Evolutionary conservation across 1,140 invertebrate species (phyloP).

Genomic region (Holcopasites calliopsidis): DNA sequence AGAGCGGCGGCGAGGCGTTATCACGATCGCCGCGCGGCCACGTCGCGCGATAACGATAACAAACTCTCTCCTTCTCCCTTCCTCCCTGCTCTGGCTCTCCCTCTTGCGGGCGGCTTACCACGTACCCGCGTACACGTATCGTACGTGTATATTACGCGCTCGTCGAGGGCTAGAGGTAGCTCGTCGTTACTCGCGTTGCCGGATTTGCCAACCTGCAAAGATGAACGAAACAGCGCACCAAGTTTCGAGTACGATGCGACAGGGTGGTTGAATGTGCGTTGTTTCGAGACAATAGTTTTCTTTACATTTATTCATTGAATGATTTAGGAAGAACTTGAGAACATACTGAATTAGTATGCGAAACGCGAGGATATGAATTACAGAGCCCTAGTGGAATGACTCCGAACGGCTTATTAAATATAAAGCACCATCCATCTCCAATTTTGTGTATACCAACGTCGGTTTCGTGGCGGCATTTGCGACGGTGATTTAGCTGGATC

Average conservation of each 20-base stretch:
- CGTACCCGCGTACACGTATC: not conserved
- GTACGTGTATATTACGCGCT: slow-evolving; percentile 15
- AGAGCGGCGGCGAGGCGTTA: slow-evolving; percentile 77
- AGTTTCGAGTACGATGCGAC: no score
- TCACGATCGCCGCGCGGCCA: slow-evolving; percentile 78
- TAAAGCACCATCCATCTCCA: not conserved
- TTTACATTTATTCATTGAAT: no score
- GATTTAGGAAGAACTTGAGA: no score
- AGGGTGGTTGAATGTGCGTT: no score
- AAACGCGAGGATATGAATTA: no score
- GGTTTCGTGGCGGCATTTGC: slow-evolving; percentile 43
- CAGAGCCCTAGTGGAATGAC: no score
- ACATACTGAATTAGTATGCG: no score
- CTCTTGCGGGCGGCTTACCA: slow-evolving; percentile 11
- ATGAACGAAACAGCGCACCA: no score
- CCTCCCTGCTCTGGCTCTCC: slow-evolving; percentile 29
- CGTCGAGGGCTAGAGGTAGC: slow-evolving; percentile 53
- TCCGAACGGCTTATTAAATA: no score
- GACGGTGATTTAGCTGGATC: slow-evolving; percentile 51
- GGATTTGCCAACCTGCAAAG: slow-evolving; percentile 13
- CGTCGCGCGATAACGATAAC: slow-evolving; percentile 79
- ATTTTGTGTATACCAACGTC: not conserved
- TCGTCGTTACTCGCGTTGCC: slow-evolving; percentile 45
- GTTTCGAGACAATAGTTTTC: no score
- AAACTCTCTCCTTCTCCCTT: slow-evolving; percentile 71